phyloP scores from a whole-genome alignment of 2,888 invertebrate genomes.

The Cryptus viduatorius region DNA sequence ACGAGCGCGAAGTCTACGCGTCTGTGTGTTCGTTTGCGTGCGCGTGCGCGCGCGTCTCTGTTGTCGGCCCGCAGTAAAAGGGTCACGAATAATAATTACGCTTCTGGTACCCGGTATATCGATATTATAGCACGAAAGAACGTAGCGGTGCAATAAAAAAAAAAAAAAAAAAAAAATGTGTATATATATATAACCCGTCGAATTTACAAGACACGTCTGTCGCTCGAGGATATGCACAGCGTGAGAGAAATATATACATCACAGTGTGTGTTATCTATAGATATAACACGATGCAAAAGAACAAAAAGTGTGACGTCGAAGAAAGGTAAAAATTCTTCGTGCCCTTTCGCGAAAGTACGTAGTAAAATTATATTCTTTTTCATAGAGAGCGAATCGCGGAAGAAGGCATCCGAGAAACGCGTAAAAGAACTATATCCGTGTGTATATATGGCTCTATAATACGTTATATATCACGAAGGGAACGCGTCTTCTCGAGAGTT shows the following conservation, averaged over 20 bases:
- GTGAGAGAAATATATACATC: background rate
- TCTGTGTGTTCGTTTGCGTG: too few species aligned
- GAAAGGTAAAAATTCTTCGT: background rate
- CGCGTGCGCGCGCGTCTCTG: background rate
- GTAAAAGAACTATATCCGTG: conserved; percentile 27
- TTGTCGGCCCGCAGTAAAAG: conserved; percentile 22
- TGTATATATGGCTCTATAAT: conserved; percentile 8
- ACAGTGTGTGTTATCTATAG: background rate
- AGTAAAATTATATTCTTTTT: conserved; percentile 46
- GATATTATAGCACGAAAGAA: background rate
- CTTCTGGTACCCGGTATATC: background rate
- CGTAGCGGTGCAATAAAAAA: background rate
- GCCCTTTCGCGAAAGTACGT: conserved; percentile 29
- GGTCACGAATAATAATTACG: conserved; percentile 42
- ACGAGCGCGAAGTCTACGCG: conserved; percentile 3
- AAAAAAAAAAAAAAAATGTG: background rate
- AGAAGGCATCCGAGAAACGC: conserved; percentile 1
- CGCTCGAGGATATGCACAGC: background rate
- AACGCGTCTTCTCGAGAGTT: background rate
- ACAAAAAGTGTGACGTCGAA: conserved; percentile 17
- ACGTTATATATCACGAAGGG: background rate
- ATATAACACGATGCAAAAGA: background rate
- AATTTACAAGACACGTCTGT: background rate
- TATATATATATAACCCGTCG: too few species aligned
- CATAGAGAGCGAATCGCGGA: conserved; percentile 16